Evolutionary conservation across 2,113 vertebrate genomes (phyloP).

Genomic region (Patagioenas fasciata): DNA sequence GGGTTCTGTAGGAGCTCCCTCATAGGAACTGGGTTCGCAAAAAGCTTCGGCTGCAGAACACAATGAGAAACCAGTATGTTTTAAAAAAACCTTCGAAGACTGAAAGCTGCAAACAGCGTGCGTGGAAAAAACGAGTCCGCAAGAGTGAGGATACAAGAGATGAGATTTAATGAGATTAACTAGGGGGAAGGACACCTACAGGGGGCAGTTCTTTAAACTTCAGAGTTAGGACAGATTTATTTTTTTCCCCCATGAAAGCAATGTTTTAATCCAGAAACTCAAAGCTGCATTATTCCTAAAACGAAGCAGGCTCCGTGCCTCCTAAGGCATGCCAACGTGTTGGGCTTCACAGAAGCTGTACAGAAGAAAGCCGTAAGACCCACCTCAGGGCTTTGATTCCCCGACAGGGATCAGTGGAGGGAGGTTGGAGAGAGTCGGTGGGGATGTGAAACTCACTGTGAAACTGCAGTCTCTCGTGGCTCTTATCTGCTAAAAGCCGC

Average conservation of each 20-base stretch:
- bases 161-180: background rate
- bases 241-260: background rate
- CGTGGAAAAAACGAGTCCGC: background rate
- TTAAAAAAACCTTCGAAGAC: background rate
- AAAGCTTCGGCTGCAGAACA: background rate
- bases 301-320: fast-evolving
- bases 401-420: background rate
- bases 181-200: background rate
- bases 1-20: background rate
- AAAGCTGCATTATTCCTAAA: background rate
- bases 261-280: background rate
- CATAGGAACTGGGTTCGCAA: background rate
- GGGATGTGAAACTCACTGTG: background rate
- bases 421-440: background rate
- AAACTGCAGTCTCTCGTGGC: background rate
- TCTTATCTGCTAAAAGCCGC: background rate
- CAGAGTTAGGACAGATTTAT: background rate
- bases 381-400: background rate
- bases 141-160: background rate
- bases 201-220: background rate
- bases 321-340: fast-evolving
- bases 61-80: background rate
- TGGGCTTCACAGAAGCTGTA: background rate
- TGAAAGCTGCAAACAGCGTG: background rate
- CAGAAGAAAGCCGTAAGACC: background rate